These are phyloP conservation scores for Zootoca vivipara DNA, from an alignment of 2,113 vertebrate genomes.

Conservation along the genomic window DNA sequence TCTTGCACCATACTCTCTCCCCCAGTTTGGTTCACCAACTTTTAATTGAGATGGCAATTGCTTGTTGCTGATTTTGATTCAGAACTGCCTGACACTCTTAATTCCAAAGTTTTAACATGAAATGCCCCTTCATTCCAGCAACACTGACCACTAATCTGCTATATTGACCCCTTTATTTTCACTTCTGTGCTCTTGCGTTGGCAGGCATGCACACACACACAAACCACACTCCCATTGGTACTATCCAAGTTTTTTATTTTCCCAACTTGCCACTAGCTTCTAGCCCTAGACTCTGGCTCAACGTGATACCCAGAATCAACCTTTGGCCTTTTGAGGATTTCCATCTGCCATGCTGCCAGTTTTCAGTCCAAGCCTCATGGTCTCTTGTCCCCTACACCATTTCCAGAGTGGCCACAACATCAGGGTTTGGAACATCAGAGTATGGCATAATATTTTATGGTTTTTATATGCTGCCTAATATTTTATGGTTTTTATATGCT, in stretches of 20 bases:
- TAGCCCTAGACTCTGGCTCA: not conserved
- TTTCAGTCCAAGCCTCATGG: not conserved
- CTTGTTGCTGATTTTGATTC: not conserved
- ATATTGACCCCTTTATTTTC: not conserved
- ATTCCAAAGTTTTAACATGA: not conserved
- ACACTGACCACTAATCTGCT: not conserved
- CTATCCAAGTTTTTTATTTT: not conserved
- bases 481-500: too few species aligned
- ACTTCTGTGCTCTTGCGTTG: not conserved
- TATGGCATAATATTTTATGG: not conserved
- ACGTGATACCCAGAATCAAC: not conserved
- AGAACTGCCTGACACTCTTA: not conserved
- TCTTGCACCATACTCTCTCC: not conserved
- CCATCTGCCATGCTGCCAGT: not conserved
- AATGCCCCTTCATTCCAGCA: not conserved
- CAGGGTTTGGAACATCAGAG: too few species aligned
- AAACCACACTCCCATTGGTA: not conserved
- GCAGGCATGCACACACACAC: not conserved
- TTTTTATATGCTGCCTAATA: too few species aligned
- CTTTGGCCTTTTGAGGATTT: not conserved
- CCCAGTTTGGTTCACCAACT: not conserved
- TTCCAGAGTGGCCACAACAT: not conserved
- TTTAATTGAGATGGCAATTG: not conserved
- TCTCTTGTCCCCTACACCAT: too few species aligned
- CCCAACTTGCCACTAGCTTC: not conserved